Evolutionary conservation across 2,113 vertebrate species (phyloP).

Genomic region (Panurus biarmicus): DNA sequence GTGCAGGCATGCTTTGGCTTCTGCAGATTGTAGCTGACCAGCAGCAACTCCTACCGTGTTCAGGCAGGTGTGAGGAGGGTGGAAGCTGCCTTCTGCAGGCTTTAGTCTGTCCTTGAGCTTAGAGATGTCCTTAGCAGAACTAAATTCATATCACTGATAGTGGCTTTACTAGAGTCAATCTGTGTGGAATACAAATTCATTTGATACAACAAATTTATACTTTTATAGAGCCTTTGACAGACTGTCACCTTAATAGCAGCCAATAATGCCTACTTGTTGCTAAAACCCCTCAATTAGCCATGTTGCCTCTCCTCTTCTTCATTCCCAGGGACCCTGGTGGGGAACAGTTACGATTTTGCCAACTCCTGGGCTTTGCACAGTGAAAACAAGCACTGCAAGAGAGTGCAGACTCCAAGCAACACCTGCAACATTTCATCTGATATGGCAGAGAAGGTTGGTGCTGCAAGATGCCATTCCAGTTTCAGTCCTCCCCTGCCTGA

Average conservation of each 20-base stretch:
- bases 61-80: neutral
- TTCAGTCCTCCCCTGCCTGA: neutral
- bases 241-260: neutral
- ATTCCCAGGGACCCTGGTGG: constrained; percentile 79
- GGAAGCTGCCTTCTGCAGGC: neutral
- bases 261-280: neutral
- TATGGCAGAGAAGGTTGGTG: constrained; percentile 68
- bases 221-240: neutral
- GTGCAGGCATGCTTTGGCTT: neutral
- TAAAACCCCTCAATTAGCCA: neutral
- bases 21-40: neutral
- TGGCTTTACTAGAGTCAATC: neutral
- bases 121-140: neutral
- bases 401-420: constrained; percentile 70
- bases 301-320: neutral
- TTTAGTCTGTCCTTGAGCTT: neutral
- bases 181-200: neutral
- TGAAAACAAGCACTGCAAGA: constrained; percentile 75
- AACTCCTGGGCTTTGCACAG: constrained; percentile 94
- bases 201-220: neutral
- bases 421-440: constrained; percentile 80
- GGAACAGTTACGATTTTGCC: constrained; percentile 85
- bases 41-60: neutral
- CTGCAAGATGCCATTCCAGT: neutral
- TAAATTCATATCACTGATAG: neutral